Base-by-base conservation (phyloP, 2,888 invertebrate species). In the Acleris laterana region DNA sequence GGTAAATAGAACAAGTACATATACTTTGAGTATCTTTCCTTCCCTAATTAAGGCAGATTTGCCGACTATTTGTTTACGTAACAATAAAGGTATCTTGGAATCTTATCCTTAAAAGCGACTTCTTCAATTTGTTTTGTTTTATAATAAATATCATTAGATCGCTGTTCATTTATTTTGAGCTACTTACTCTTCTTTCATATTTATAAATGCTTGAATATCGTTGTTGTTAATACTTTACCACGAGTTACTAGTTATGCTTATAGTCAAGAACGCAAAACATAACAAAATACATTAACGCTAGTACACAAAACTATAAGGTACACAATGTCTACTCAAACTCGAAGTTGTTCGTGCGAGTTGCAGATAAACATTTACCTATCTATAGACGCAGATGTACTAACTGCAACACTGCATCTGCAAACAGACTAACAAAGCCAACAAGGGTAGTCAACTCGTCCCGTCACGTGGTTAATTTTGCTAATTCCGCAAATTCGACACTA, bases 401-500 rank as follows among this genome's bases (percentile, higher is more conserved):
- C 65, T 65, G 61, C 60, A 56, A 66, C 66, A 62, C 66, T 57
- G 66, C 61, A 61, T 51, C 55, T 52, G 66, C 57, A 66, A 62
- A 66, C 57, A 62, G 56, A 66, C 50, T 19, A 66, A 66, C 61
- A 66, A 66, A 62, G 62, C 66, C 51, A 62, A 65, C 65, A 56
- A 25, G 64, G 53, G 56, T 46, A 62, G 66, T 57, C 66, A 66
- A 62, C 61, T 66, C 51, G 38, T 56, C 48, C 63, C 63, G 63
- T 46, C 53, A 50, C 60, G 52, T 19, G 51, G 63, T 56, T 66
- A 66, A 65, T 65, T 65, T 44, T 11, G 57, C 51, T 66, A 66
- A 66, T 66, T 61, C 61, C 46, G 46, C 61, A 66, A 66, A 66
- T 66, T 66, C 61, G 66, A 66, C 66, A 66, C 66, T 62, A 61